Percentiles rank a stretch among this genome's conserved stretches.
Conservation (phyloP, 2,797 vertebrate species). For the Luscinia luscinia region DNA sequence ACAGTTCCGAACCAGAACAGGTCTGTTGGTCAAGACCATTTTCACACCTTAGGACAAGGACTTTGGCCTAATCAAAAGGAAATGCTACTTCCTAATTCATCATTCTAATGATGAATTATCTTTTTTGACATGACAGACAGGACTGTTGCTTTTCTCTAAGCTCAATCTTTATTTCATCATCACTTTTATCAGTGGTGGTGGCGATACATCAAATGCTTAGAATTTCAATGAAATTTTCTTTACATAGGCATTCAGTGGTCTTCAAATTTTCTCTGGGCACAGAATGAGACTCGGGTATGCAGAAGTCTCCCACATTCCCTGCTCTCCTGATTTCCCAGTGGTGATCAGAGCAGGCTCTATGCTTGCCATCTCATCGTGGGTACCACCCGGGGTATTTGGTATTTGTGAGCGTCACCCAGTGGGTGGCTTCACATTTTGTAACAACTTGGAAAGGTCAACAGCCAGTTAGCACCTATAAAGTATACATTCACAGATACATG, state of each 20-base stretch:
- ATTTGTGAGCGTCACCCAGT: not conserved
- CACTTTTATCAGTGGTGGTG: slow-evolving; percentile 2
- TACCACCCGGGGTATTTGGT: not conserved
- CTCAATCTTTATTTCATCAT: slow-evolving; percentile 1
- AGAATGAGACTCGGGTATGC: rapidly evolving
- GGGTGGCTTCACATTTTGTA: not conserved
- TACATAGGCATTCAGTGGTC: not conserved
- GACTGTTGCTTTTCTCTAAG: not conserved
- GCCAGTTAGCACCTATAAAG: not conserved
- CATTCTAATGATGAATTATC: not conserved
- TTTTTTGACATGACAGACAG: slow-evolving; percentile 2
- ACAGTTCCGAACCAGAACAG: not conserved
- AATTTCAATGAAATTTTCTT: slow-evolving; percentile 8
- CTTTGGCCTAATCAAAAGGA: not conserved
- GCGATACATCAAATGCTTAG: not conserved
- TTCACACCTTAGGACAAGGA: not conserved
- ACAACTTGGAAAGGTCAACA: not conserved
- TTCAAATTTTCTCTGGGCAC: not conserved
- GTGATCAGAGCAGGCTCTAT: not conserved
- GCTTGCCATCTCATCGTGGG: not conserved
- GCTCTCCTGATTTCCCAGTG: not conserved
- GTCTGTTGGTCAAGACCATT: not conserved
- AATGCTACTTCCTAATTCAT: not conserved
- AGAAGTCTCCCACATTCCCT: not conserved
- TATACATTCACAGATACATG: not conserved